Base-by-base conservation (phyloP, 2,888 invertebrate species). In the Dasypolia templi region DNA sequence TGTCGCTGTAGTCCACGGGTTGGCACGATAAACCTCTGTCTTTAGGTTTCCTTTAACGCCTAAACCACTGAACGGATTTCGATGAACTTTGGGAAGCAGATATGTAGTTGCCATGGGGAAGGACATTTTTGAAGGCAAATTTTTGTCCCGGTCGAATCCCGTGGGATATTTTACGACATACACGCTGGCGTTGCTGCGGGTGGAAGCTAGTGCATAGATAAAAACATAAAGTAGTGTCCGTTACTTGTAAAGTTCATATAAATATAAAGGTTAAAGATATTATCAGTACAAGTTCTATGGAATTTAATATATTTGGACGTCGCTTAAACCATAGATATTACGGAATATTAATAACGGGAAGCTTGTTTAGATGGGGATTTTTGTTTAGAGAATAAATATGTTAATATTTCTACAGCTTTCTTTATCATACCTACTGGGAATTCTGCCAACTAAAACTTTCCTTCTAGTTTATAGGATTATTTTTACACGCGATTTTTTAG, bases 1-100 rank as follows among this genome's bases (percentile, higher is more conserved):
- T 98, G 89, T 97, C 97, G 44, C 99, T 98, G 95, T 99, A 99
- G 95, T 99, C 99, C 42, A 99, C 99, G 0, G 99, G 99, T 94
- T 99, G 98, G 91, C 99, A 99, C 84, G 98, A 97, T 87, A 98
- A 97, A 92, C 98, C n/a, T n/a, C n/a, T n/a, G n/a, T n/a, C n/a
- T n/a, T n/a, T n/a, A n/a, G n/a, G n/a, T n/a, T n/a, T n/a, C n/a
- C n/a, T n/a, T n/a, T n/a, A n/a, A n/a, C n/a, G n/a, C n/a, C n/a
- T n/a, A n/a, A n/a, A n/a, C n/a, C n/a, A n/a, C n/a, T n/a, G n/a
- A n/a, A n/a, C n/a, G n/a, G n/a, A n/a, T n/a, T n/a, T n/a, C n/a
- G n/a, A n/a, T n/a, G n/a, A n/a, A n/a, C n/a, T n/a, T n/a, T n/a
- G n/a, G n/a, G n/a, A n/a, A n/a, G n/a, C n/a, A n/a, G n/a, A n/a